Base-by-base conservation (phyloP, 2,113 vertebrate genomes). In the Numida meleagris region DNA sequence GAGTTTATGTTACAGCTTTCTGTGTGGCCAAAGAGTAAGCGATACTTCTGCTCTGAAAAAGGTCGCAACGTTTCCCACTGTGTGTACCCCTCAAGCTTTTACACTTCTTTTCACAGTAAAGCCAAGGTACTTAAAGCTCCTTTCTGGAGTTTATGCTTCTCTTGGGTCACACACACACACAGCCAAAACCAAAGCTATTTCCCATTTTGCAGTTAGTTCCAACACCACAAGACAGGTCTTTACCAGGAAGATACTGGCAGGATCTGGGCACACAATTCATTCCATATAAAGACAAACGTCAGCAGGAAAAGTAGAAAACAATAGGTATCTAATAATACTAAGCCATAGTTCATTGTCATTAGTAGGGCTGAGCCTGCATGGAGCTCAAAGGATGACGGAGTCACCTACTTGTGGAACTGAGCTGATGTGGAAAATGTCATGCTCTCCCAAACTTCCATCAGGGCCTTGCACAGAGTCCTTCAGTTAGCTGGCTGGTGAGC, bases 1-100 rank as follows among this genome's bases (percentile, higher is more conserved):
- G 71, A 63, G 59, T 91, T 95, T 91, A 62, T 81, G 61, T 90
- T 73, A 86, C 88, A 93, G 55, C 25, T 66, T 62, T 62, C 40
- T 58, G 43, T 36, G 10, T 31, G 50, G 59, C 70, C 81, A 84
- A 76, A 63, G 70, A 67, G 58, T 63, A 82, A 82, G 57, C 24
- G 51, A 72, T 59, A 61, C 48, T 48, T 75, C 48, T 83, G 55
- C 82, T 89, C 27, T 83, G 29, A 81, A 62, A 63, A 90, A 86
- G 59, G 72, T 83, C 73, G 42, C 51, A 18, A 0, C 34, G 85
- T 57, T 86, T 81, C 51, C 72, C 40, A 45, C 62, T 65, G 21
- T 38, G 4, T 24, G 4, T 10, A 36, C 15, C 57, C 57, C 29
- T 14, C 16, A 33, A 40, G 55, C 36, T 90, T 77, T 50, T 53